A percentile compares a stretch with the other conserved stretches of the same genome.
These are phyloP conservation scores for Leptinotarsa undecemlineata DNA, from an alignment of 1,140 invertebrate genomes.

Conservation along the genomic window DNA sequence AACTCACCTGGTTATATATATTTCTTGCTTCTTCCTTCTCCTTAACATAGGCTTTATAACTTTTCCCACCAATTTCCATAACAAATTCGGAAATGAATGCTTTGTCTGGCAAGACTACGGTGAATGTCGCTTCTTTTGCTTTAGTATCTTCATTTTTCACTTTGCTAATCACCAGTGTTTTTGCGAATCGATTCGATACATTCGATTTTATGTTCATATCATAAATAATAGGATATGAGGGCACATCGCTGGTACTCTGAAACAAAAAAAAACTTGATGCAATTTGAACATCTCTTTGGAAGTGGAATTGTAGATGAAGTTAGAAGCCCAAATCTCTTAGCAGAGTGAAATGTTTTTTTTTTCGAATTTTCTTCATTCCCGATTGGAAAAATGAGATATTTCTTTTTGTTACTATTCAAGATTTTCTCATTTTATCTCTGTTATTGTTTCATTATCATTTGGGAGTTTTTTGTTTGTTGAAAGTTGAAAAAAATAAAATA, in stretches of 20 bases:
- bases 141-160: slow-evolving; percentile 62
- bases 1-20: slow-evolving; percentile 62
- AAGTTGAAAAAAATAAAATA: too few species aligned
- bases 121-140: slow-evolving; percentile 65
- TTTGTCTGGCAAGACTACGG: slow-evolving; percentile 65
- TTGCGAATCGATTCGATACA: slow-evolving; percentile 64
- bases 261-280: neutral
- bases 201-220: slow-evolving; percentile 62
- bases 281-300: neutral
- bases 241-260: neutral
- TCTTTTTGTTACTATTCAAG: too few species aligned
- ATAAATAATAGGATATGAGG: slow-evolving; percentile 50
- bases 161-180: slow-evolving; percentile 62
- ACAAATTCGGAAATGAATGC: slow-evolving; percentile 68
- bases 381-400: too few species aligned
- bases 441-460: too few species aligned
- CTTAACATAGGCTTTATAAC: slow-evolving; percentile 61
- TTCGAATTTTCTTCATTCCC: too few species aligned
- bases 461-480: too few species aligned
- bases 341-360: too few species aligned
- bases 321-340: neutral
- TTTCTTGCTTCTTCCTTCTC: slow-evolving; percentile 68
- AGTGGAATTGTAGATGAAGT: neutral
- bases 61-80: slow-evolving; percentile 63
- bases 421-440: too few species aligned